Evolutionary conservation across 1,140 invertebrate species (phyloP).

Genomic region (Penaeus indicus): DNA sequence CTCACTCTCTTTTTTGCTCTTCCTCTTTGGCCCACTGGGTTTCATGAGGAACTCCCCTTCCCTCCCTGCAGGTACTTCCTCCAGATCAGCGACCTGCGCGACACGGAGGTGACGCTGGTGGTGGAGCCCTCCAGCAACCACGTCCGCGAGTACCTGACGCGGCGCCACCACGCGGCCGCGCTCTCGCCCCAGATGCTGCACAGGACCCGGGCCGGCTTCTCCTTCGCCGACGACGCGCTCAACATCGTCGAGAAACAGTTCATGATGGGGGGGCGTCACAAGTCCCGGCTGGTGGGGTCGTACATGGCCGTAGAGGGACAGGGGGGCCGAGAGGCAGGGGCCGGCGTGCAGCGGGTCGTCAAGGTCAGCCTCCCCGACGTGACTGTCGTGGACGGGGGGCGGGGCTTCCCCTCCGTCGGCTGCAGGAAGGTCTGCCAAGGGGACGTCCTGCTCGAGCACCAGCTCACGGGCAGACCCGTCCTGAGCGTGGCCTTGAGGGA

Average conservation of each 20-base stretch:
- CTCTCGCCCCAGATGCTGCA: conserved; percentile 13
- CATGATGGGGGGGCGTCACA: conserved; percentile 43
- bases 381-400: conserved; percentile 4
- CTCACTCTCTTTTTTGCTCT: background rate
- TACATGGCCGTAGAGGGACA: background rate
- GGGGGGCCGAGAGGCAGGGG: background rate
- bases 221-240: conserved; percentile 24
- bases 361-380: conserved; percentile 44
- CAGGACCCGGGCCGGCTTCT: background rate
- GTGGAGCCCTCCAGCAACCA: conserved; percentile 33
- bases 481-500: conserved; percentile 37
- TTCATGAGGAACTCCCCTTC: background rate
- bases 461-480: background rate
- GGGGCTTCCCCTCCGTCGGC: conserved; percentile 11
- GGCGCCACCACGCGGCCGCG: background rate
- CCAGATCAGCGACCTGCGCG: background rate
- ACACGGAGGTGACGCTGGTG: conserved; percentile 44
- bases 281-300: conserved; percentile 12
- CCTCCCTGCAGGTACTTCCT: conserved; percentile 42
- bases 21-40: background rate
- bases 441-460: conserved; percentile 32
- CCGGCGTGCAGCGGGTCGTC: background rate
- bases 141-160: conserved; percentile 26
- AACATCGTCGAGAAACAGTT: conserved; percentile 44
- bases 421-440: conserved; percentile 14